Conservation (phyloP, 1,140 invertebrate genomes). For the Philaenus spumarius region DNA sequence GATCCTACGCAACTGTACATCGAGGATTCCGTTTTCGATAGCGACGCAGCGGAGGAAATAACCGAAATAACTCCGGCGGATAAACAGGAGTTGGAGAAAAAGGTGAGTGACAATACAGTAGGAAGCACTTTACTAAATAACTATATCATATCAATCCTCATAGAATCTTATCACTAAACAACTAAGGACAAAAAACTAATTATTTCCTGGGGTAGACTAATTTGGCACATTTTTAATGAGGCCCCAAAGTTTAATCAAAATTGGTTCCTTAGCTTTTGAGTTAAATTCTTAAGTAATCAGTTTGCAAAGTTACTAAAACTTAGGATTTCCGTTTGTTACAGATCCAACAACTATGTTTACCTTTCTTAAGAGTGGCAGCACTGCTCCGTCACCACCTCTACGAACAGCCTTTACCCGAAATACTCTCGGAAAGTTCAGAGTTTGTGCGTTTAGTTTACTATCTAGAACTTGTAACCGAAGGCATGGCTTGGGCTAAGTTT, state of each 20-base stretch:
- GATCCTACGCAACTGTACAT: constrained; percentile 47
- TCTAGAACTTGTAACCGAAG: constrained; percentile 53
- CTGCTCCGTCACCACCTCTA: constrained; percentile 82
- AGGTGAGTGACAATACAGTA: constrained; percentile 28
- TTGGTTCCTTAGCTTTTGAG: constrained; percentile 1
- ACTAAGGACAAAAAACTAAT: too few relatives aligned
- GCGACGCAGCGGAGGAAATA: neutral
- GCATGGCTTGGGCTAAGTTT: constrained; percentile 42
- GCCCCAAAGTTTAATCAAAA: too few relatives aligned
- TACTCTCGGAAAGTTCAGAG: constrained; percentile 53
- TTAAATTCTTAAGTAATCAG: neutral
- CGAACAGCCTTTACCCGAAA: constrained; percentile 65
- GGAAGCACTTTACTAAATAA: too few relatives aligned
- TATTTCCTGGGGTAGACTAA: too few relatives aligned
- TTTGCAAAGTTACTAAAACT: neutral
- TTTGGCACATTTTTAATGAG: constrained; percentile 7
- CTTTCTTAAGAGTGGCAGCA: constrained; percentile 76
- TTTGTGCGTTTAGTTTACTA: constrained; percentile 67
- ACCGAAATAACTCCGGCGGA: constrained; percentile 21
- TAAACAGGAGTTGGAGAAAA: constrained; percentile 33
- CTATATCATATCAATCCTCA: too few relatives aligned
- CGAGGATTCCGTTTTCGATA: neutral
- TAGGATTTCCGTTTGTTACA: constrained; percentile 38
- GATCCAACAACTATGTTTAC: constrained; percentile 71
- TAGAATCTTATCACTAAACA: too few relatives aligned